These are phyloP conservation scores for Therioaphis trifolii DNA, from an alignment of 2,888 invertebrate species.

Conservation along the genomic window DNA sequence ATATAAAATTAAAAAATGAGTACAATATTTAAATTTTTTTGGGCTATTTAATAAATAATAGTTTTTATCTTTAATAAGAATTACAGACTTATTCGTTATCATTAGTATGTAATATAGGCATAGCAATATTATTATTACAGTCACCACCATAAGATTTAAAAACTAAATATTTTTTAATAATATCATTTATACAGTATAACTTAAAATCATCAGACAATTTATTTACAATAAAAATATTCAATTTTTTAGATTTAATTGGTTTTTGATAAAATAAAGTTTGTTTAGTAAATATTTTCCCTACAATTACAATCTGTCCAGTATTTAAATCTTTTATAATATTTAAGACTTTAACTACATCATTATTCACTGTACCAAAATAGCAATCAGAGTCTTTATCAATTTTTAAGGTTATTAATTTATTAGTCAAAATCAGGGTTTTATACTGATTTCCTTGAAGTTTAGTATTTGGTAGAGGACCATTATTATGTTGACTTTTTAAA, in stretches of 20 bases:
- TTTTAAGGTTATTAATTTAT: not conserved
- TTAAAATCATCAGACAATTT: not conserved
- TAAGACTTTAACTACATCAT: not conserved
- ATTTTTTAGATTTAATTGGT: not conserved
- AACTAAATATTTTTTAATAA: not conserved
- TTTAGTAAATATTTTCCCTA: not conserved
- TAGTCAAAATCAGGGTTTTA: not conserved
- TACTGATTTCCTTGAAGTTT: not conserved
- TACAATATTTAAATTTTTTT: no score
- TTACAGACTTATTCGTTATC: no score
- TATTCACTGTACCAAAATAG: not conserved
- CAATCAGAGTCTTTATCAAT: not conserved
- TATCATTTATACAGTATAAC: not conserved
- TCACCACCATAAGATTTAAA: not conserved
- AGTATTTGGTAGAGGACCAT: conserved; percentile 3
- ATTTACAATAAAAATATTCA: not conserved
- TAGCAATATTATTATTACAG: not conserved
- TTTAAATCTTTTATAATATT: not conserved
- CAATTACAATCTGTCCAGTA: not conserved
- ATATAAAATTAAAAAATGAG: no score
- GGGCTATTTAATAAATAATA: no score
- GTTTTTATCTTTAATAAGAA: no score
- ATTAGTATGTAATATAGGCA: not conserved
- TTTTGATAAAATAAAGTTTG: not conserved
- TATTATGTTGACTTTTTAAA: not conserved